Evolutionary conservation across 2,113 vertebrate genomes (phyloP).

Genomic region (Sylvilagus bachmani): DNA sequence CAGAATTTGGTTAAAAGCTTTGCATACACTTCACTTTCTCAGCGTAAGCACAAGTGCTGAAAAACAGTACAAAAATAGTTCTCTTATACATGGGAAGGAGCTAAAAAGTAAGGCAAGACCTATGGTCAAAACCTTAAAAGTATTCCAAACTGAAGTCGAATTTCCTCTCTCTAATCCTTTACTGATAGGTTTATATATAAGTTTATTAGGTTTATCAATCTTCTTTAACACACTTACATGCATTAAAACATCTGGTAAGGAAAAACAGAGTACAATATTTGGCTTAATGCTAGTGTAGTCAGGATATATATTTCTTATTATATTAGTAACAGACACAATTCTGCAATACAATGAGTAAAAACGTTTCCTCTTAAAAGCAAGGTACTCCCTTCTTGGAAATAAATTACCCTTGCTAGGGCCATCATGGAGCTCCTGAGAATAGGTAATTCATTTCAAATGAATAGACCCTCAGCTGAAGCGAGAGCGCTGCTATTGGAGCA

Average conservation of each 20-base stretch:
- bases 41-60: conserved; percentile 25
- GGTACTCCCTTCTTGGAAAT: conserved; percentile 75
- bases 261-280: conserved; percentile 74
- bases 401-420: conserved; percentile 66
- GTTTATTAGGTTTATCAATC: conserved; percentile 80
- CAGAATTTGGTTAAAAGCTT: conserved; percentile 37
- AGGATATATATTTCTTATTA: conserved; percentile 76
- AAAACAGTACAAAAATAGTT: conserved; percentile 49
- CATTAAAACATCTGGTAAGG: conserved; percentile 77
- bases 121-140: conserved; percentile 49
- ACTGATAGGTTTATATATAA: conserved; percentile 79
- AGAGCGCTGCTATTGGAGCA: not conserved
- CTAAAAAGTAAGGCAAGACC: conserved; percentile 31
- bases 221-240: conserved; percentile 72
- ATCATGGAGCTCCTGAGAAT: conserved; percentile 58
- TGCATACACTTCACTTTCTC: conserved; percentile 58
- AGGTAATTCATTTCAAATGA: conserved; percentile 70
- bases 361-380: conserved; percentile 75
- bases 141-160: conserved; percentile 68
- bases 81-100: conserved; percentile 48
- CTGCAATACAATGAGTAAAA: conserved; percentile 80
- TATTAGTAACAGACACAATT: conserved; percentile 79
- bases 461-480: not conserved
- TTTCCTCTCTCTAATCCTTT: conserved; percentile 79
- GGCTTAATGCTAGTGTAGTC: conserved; percentile 65